Evolutionary conservation across 2,113 vertebrate species (phyloP), one percentile per base, ranked within the genome.

Genomic region (Paramisgurnus dabryanus): DNA sequence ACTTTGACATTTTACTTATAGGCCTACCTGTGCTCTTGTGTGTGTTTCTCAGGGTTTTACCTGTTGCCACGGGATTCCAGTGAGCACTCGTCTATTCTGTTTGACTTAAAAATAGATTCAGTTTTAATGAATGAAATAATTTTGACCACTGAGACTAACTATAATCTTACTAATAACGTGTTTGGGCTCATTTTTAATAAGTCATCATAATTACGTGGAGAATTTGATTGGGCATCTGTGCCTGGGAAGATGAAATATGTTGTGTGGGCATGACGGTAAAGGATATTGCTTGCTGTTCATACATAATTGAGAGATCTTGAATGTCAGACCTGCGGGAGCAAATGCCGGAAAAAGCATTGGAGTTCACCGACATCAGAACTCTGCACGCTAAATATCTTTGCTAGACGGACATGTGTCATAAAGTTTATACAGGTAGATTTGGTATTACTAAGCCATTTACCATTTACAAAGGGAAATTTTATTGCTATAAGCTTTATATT

Each of bases 281-380:
- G 92, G 92, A 93, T 94, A 94, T 94, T 94, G 91, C 91, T 92
- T 92, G 91, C 89, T 87, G 92, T 93, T 93, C 92, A 94, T 94
- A 92, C 92, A 94, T 94, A 93, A 93, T 94, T 94, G 91, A 93
- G 91, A 88, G 89, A 92, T 93, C 90, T 90, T 94, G 92, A 94
- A 94, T 93, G 93, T 93, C 93, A 94, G 92, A 92, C 89, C 91
- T 90, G 92, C 91, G 91, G 91, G 93, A 93, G 90, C 89, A 92
- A 92, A 93, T 86, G 89, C 88, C 58, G 72, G 89, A 87, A 89
- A 90, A 93, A 92, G 89, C 89, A 91, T 85, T 85, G 84, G 89
- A 81, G 89, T 85, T 88, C 90, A 88, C 89, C 90, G 85, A 88
- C 91, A 89, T 87, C 87, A 84, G 87, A 66, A 67, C 72, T n/a